These are phyloP conservation scores for Hedychridium roseum DNA, from an alignment of 2,888 invertebrate genomes.

Conservation along the genomic window DNA sequence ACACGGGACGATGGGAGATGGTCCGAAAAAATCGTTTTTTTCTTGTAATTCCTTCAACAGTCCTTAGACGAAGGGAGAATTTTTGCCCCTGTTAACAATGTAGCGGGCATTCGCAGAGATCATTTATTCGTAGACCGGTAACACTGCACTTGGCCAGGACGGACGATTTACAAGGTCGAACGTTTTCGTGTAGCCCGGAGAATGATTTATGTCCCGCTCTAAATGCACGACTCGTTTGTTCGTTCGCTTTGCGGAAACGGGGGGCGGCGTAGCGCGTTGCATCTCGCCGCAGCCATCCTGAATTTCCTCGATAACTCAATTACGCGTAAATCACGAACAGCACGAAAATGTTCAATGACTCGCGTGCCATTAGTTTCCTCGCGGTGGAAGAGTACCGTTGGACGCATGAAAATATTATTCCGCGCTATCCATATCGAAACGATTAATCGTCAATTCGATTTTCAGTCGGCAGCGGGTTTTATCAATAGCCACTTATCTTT, in stretches of 20 bases:
- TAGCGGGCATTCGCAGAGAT: no score
- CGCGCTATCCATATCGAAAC: no score
- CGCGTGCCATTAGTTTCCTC: conserved; percentile 6
- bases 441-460: no score
- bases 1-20: no score
- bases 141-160: no score
- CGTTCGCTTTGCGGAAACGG: conserved; percentile 1
- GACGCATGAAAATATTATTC: neutral
- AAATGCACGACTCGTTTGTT: conserved; percentile 20
- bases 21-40: no score
- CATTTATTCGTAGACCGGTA: no score
- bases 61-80: no score
- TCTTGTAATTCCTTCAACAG: neutral
- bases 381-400: neutral
- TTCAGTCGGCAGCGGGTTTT: no score
- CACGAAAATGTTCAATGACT: conserved; percentile 3
- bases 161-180: conserved; percentile 33
- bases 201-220: conserved; percentile 30
- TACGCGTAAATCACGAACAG: conserved; percentile 1
- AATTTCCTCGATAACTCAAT: conserved; percentile 3
- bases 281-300: neutral
- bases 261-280: neutral
- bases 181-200: conserved; percentile 22
- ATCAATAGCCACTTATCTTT: no score
- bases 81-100: no score